Base-by-base conservation (phyloP, 2,113 vertebrate species). In the Picathartes gymnocephalus region DNA sequence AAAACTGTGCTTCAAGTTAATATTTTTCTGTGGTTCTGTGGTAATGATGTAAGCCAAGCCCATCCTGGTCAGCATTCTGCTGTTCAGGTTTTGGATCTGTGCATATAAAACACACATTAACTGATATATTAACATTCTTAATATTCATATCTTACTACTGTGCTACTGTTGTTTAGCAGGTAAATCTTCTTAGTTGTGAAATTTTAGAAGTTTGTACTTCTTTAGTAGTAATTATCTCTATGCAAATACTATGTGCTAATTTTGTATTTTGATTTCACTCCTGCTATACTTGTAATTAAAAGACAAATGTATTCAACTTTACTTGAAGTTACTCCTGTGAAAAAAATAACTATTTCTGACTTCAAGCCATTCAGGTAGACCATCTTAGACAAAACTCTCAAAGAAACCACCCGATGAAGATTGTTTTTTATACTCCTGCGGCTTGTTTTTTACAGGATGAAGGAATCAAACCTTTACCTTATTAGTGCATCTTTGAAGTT, bases 21-120 rank as follows among this genome's bases (percentile, higher is more conserved):
- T 90, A 90, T 78, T 97, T 94, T 95, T 92, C 90, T 94, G 96
- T 96, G 90, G 65, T 90, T 97, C 80, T 97, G 95, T 97, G 96
- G 86, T 93, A 92, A 86, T 70, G 54, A 88, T 80, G 33, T 88
- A 95, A 88, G 54, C 47, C 37, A 80, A 78, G 24, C 33, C 35
- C 20, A 25, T 54, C 57, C 72, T 90, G 71, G 50, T 57, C 57
- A 78, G 78, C 19, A 2, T 77, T 62, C 24, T 83, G 92, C 86
- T 93, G 51, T 72, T 93, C 79, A 70, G 86, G 68, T 77, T 88
- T 86, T 91, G 80, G 71, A 73, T 93, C 50, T 93, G 76, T 93
- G 54, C 30, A 77, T 81, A 62, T 70, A 31, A 70, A 93, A 33
- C 10, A 30, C 40, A 24, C 30, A 48, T 87, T 76, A 90, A 71